phyloP scores from a whole-genome alignment of 2,888 invertebrate genomes.

The Hoplodrina blanda region DNA sequence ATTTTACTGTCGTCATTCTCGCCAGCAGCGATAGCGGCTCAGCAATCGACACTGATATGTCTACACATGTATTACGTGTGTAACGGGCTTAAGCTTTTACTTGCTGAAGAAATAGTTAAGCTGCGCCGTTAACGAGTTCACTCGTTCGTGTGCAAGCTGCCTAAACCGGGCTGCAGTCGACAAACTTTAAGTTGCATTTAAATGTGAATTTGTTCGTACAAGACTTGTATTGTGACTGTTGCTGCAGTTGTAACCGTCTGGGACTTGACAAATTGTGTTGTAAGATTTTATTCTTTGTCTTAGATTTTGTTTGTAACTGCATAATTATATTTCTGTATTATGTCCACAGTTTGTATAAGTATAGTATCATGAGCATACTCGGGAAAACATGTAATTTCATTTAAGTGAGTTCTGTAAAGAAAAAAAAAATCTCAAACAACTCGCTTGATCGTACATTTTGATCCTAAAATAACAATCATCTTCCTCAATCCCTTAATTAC shows the following conservation, averaged over 20 bases:
- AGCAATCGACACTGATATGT: conserved; percentile 63
- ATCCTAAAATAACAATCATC: conserved; percentile 8
- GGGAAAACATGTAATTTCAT: too few relatives aligned
- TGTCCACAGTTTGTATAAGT: neutral
- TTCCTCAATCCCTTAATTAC: conserved; percentile 25
- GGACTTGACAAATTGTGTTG: conserved; percentile 52
- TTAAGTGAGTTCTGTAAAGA: neutral
- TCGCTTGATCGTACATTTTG: conserved; percentile 3
- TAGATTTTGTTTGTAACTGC: conserved; percentile 20
- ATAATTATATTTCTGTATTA: conserved; percentile 8
- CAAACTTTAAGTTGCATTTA: conserved; percentile 56
- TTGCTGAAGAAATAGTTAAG: conserved; percentile 47
- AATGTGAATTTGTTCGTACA: conserved; percentile 58
- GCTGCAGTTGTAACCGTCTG: conserved; percentile 35
- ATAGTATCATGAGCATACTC: neutral
- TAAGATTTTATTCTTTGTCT: conserved; percentile 39
- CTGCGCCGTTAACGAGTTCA: conserved; percentile 50
- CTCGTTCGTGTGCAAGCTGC: conserved; percentile 27
- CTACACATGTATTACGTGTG: conserved; percentile 67
- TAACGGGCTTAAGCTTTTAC: conserved; percentile 54
- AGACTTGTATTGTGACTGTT: conserved; percentile 49
- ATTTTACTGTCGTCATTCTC: conserved; percentile 61
- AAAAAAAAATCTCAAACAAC: neutral
- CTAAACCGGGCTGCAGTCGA: conserved; percentile 36
- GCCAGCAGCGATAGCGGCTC: conserved; percentile 59